Conservation (phyloP, 1,140 invertebrate species). For the Pinna nobilis region DNA sequence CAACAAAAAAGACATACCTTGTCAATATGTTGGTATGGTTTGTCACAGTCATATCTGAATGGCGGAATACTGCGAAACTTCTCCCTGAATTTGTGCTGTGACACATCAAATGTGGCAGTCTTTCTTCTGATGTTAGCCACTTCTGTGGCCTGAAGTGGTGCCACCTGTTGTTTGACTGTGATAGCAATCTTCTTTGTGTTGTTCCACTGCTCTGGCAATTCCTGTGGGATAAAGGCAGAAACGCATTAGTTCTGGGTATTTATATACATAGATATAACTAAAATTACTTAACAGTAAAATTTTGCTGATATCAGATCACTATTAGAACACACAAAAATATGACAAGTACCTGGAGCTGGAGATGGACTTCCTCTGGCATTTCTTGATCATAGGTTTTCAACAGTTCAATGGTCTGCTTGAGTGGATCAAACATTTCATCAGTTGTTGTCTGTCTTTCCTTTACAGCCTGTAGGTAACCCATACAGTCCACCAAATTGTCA, state of each 20-base stretch:
- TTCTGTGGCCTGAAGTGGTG: conserved; percentile 95
- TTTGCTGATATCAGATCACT: too few species aligned
- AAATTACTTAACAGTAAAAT: too few species aligned
- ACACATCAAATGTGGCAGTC: conserved; percentile 89
- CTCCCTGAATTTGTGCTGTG: conserved; percentile 90
- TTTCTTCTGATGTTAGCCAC: conserved; percentile 91
- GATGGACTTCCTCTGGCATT: conserved; percentile 77
- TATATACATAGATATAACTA: too few species aligned
- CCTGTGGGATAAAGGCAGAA: conserved; percentile 77
- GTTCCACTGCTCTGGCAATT: conserved; percentile 96
- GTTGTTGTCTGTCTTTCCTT: conserved; percentile 75
- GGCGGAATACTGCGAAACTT: conserved; percentile 80
- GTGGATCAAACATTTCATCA: conserved; percentile 93
- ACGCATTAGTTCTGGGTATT: too few species aligned
- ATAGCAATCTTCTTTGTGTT: conserved; percentile 94
- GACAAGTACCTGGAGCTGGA: conserved; percentile 74
- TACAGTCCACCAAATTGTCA: conserved; percentile 74
- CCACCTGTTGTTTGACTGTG: conserved; percentile 94
- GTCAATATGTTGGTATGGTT: conserved; percentile 87
- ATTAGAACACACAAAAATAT: too few species aligned
- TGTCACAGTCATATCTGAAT: conserved; percentile 85
- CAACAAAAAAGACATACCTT: too few species aligned
- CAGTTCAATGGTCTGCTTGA: conserved; percentile 81
- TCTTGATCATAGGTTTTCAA: conserved; percentile 77
- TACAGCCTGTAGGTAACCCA: conserved; percentile 77